phyloP scores from a whole-genome alignment of 2,113 vertebrate genomes.

The Galbula dea region DNA sequence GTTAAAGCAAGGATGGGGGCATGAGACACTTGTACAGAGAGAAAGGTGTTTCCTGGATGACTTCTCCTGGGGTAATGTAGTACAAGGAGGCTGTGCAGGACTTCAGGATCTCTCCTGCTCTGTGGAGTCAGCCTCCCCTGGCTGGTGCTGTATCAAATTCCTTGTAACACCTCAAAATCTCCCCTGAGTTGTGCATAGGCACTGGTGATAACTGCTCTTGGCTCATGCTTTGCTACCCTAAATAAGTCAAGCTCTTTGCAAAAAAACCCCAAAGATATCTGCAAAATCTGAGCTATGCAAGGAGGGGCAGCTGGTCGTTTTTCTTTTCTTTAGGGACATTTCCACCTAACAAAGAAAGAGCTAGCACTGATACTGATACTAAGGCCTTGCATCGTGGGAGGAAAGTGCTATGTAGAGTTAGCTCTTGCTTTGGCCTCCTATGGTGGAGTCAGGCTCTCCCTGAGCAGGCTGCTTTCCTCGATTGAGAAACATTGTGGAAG shows the following conservation, averaged over 20 bases:
- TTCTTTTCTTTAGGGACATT: neutral
- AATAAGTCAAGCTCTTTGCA: neutral
- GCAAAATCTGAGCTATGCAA: neutral
- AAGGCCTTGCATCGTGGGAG: rapidly evolving
- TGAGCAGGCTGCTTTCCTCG: neutral
- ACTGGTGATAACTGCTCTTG: neutral
- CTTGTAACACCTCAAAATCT: no score
- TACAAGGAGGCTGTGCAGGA: rapidly evolving
- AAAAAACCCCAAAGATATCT: neutral
- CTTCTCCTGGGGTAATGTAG: neutral
- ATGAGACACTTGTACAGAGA: rapidly evolving
- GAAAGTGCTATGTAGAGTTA: no score
- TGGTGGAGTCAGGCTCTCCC: neutral
- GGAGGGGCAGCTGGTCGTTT: neutral
- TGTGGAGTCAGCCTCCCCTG: neutral
- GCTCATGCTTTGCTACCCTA: neutral
- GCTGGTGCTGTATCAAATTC: no score
- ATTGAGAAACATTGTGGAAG: neutral
- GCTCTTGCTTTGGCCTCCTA: neutral
- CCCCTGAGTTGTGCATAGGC: neutral
- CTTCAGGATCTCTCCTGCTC: neutral
- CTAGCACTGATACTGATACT: no score
- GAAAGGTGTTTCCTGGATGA: rapidly evolving
- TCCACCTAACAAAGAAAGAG: neutral
- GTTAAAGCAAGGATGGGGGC: neutral